Evolutionary conservation across 2,113 vertebrate species (phyloP).

Genomic region (Cavia aperea): DNA sequence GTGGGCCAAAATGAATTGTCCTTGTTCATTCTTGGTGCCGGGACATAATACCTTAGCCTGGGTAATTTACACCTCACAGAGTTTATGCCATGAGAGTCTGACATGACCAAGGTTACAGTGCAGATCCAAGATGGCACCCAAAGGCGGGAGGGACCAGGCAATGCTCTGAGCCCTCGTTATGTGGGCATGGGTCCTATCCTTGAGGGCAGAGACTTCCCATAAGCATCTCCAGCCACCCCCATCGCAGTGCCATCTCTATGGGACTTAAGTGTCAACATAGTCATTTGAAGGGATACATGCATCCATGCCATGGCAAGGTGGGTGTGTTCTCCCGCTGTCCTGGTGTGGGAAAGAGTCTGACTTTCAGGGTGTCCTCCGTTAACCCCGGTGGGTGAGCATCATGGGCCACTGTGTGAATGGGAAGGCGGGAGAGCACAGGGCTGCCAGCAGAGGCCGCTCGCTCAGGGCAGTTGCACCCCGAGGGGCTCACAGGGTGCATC

Average conservation of each 20-base stretch:
- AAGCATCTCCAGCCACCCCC: background rate
- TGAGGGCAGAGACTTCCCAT: background rate
- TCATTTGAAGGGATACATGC: too few species aligned
- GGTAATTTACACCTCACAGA: background rate
- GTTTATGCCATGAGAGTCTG: background rate
- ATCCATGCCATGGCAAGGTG: background rate
- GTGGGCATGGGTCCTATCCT: background rate
- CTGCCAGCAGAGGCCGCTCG: background rate
- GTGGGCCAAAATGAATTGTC: background rate
- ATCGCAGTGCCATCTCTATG: background rate
- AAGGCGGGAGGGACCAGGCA: background rate
- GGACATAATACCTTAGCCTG: background rate
- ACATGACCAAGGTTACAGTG: background rate
- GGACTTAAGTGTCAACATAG: background rate
- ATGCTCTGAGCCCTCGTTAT: background rate
- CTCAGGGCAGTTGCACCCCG: background rate
- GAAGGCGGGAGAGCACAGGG: too few species aligned
- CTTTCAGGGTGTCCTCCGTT: rapidly evolving
- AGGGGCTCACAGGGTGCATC: background rate
- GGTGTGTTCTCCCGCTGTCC: background rate
- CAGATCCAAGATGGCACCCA: background rate
- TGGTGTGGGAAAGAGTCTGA: too few species aligned
- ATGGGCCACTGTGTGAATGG: background rate
- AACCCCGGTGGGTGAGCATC: background rate
- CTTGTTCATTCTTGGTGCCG: background rate